phyloP scores from a whole-genome alignment of 2,113 vertebrate genomes.

The Seriola quinqueradiata region DNA sequence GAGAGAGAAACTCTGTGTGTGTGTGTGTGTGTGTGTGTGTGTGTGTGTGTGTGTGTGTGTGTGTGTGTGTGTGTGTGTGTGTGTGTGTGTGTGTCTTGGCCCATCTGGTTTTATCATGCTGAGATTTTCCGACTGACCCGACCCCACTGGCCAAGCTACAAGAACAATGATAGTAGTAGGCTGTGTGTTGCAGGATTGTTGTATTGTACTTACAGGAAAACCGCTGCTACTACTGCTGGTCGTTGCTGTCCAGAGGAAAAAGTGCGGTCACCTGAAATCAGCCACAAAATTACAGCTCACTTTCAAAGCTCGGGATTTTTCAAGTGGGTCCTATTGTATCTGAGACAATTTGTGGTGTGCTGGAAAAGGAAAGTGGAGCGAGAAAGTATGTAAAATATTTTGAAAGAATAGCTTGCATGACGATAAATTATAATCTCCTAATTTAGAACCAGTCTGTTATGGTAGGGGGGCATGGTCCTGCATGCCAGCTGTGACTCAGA shows the following conservation, averaged over 20 bases:
- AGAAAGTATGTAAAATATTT: constrained; percentile 49
- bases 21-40: not conserved
- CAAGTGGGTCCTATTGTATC: constrained; percentile 48
- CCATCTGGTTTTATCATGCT: constrained; percentile 39
- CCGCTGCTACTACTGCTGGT: constrained; percentile 25
- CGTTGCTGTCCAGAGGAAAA: constrained; percentile 39
- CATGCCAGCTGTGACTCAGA: not conserved
- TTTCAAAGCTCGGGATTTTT: constrained; percentile 13
- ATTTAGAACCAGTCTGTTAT: constrained; percentile 14
- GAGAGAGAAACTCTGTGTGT: constrained; percentile 5
- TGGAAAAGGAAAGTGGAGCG: constrained; percentile 38
- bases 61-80: not conserved
- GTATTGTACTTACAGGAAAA: constrained; percentile 61
- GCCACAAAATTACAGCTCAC: constrained; percentile 49
- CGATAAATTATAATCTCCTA: constrained; percentile 18
- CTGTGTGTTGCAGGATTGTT: constrained; percentile 39
- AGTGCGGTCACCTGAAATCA: constrained; percentile 57
- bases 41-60: not conserved
- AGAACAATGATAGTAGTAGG: constrained; percentile 53
- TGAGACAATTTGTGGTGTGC: constrained; percentile 41
- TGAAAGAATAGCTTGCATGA: constrained; percentile 17
- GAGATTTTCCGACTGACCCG: constrained; percentile 43
- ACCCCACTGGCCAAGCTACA: constrained; percentile 26
- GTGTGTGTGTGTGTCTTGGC: not conserved
- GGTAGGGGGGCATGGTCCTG: not conserved